phyloP scores from a whole-genome alignment of 2,888 invertebrate genomes.

The Agonopterix heracliana region DNA sequence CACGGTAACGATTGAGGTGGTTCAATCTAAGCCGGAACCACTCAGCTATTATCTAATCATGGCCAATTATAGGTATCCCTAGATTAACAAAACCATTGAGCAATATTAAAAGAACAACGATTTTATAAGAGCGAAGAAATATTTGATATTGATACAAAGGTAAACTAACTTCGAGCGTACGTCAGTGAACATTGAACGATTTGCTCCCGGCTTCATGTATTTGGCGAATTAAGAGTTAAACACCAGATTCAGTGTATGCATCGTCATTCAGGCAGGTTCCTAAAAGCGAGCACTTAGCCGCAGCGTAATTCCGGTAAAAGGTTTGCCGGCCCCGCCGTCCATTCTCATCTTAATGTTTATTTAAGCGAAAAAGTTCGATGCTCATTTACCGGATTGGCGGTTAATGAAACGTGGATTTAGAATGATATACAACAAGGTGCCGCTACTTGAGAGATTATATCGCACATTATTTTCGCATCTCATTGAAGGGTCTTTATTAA shows the following conservation, averaged over 20 bases:
- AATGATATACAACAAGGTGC: slow-evolving; percentile 36
- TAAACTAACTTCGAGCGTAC: too few relatives aligned
- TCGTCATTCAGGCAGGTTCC: slow-evolving; percentile 32
- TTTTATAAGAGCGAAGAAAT: too few relatives aligned
- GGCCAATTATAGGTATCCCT: too few relatives aligned
- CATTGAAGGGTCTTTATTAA: slow-evolving; percentile 52
- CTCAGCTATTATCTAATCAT: too few relatives aligned
- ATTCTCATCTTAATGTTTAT: slow-evolving; percentile 67
- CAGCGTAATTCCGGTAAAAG: slow-evolving; percentile 67
- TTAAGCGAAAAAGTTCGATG: slow-evolving; percentile 66
- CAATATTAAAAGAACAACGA: too few relatives aligned
- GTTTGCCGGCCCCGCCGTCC: slow-evolving; percentile 46
- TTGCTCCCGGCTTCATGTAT: neutral
- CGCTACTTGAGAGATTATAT: slow-evolving; percentile 44
- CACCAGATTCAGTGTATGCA: slow-evolving; percentile 24
- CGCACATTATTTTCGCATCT: slow-evolving; percentile 62
- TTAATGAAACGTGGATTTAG: slow-evolving; percentile 58
- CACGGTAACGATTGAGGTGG: too few relatives aligned
- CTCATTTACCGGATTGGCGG: slow-evolving; percentile 63
- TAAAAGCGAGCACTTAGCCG: slow-evolving; percentile 60
- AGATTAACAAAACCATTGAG: too few relatives aligned
- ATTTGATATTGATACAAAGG: too few relatives aligned
- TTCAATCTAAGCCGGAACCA: too few relatives aligned
- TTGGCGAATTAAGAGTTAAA: slow-evolving; percentile 14
- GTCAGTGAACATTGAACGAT: too few relatives aligned